Evolutionary conservation across 2,888 invertebrate species (phyloP).

Genomic region (Epistrophe grossulariae): DNA sequence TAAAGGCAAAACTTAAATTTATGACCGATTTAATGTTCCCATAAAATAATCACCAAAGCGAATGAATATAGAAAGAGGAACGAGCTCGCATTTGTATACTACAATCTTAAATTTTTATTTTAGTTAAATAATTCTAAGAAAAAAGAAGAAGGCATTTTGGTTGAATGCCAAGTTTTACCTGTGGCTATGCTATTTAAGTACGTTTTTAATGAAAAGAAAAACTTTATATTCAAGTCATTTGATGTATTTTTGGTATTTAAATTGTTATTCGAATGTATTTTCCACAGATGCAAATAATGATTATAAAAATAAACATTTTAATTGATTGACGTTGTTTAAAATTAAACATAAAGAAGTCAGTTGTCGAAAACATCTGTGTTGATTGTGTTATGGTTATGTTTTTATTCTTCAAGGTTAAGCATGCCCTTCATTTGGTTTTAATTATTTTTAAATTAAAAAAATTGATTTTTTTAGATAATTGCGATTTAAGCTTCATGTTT

Average conservation of each 20-base stretch:
- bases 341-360: constrained; percentile 30
- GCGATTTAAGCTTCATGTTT: not conserved
- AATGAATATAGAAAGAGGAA: not conserved
- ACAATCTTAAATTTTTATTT: not conserved
- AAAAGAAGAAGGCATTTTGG: not conserved
- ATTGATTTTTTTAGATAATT: not conserved
- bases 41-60: constrained; percentile 22
- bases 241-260: constrained; percentile 40
- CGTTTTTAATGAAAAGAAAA: not conserved
- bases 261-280: constrained; percentile 35
- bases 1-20: not conserved
- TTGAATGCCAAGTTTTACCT: constrained; percentile 26
- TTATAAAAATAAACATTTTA: constrained; percentile 36
- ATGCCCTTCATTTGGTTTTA: not conserved
- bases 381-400: not conserved
- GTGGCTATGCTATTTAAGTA: not conserved
- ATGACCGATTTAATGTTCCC: constrained; percentile 7
- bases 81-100: constrained; percentile 2
- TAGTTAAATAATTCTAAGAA: not conserved
- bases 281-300: constrained; percentile 31
- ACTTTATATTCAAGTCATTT: not conserved
- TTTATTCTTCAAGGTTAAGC: not conserved
- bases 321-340: constrained; percentile 46
- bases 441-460: not conserved
- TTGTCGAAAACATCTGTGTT: constrained; percentile 30